These are phyloP conservation scores for Limnephilus auricula DNA, from an alignment of 2,888 invertebrate genomes.

Conservation along the genomic window DNA sequence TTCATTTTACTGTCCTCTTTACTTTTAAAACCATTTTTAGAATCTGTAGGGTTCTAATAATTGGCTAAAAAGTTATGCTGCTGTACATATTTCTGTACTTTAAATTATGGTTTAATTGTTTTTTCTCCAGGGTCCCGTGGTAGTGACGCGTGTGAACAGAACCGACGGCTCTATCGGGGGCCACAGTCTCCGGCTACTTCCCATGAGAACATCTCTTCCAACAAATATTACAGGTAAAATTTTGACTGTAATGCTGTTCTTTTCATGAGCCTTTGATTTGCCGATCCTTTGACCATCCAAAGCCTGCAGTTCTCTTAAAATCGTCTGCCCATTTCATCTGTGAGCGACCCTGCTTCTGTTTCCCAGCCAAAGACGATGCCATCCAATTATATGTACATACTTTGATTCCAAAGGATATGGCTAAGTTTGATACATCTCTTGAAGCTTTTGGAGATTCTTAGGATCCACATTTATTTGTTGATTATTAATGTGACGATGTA, in stretches of 20 bases:
- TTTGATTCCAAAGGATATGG: no score
- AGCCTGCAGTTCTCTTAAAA: no score
- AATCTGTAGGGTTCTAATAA: background rate
- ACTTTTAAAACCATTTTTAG: no score
- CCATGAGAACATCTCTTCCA: conserved; percentile 61
- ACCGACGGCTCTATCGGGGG: conserved; percentile 41
- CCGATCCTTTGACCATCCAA: no score
- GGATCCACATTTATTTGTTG: background rate
- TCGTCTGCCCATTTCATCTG: no score
- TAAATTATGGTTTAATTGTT: background rate
- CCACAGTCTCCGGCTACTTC: conserved; percentile 59
- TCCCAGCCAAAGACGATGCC: no score
- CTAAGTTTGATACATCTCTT: background rate
- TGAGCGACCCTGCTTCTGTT: no score
- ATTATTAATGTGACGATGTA: conserved; percentile 28
- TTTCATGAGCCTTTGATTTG: background rate
- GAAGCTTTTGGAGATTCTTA: background rate
- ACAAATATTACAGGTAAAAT: conserved; percentile 63
- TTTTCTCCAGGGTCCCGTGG: conserved; percentile 24
- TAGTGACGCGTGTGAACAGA: conserved; percentile 41
- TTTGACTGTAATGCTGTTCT: background rate
- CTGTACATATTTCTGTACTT: no score
- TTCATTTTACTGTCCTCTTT: no score
- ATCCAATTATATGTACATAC: no score
- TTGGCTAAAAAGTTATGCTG: background rate